Percentiles rank a stretch among this genome's conserved stretches.
Evolutionary conservation across 2,888 invertebrate species (phyloP).

Genomic region (Odontothrips loti): DNA sequence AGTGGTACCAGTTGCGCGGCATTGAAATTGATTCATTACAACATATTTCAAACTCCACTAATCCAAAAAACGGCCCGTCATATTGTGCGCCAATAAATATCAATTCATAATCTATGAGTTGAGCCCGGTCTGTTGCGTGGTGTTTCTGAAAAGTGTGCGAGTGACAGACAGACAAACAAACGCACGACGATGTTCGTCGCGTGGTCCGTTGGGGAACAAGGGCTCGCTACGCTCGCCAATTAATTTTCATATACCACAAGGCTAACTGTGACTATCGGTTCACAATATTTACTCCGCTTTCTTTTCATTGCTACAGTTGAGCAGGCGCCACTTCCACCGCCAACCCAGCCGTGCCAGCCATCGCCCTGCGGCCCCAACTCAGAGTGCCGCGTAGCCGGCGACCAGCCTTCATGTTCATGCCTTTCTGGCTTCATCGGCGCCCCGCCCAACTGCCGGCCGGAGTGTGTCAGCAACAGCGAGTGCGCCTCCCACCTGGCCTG

Average conservation of each 20-base stretch:
- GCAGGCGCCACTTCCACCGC: neutral
- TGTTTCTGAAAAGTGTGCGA: no score
- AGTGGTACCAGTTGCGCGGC: no score
- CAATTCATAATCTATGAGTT: no score
- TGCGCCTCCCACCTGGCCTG: conserved; percentile 65
- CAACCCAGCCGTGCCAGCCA: conserved; percentile 56
- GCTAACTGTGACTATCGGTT: neutral
- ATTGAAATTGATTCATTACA: no score
- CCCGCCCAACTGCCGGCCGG: conserved; percentile 69
- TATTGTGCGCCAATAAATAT: no score
- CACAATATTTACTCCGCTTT: neutral
- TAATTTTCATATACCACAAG: neutral
- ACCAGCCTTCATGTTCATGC: conserved; percentile 67
- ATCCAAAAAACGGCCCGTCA: no score
- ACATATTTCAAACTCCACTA: no score
- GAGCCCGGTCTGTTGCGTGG: no score
- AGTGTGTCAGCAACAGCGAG: conserved; percentile 68
- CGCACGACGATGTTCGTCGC: no score
- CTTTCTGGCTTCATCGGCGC: conserved; percentile 61
- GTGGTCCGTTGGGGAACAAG: no score
- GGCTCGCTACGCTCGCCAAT: no score
- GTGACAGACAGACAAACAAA: no score
- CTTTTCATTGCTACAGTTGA: neutral
- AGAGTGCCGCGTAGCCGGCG: conserved; percentile 58
- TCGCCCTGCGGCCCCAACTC: conserved; percentile 65